These are phyloP conservation scores for Micromesistius poutassou DNA, from an alignment of 2,797 vertebrate genomes.

Conservation along the genomic window DNA sequence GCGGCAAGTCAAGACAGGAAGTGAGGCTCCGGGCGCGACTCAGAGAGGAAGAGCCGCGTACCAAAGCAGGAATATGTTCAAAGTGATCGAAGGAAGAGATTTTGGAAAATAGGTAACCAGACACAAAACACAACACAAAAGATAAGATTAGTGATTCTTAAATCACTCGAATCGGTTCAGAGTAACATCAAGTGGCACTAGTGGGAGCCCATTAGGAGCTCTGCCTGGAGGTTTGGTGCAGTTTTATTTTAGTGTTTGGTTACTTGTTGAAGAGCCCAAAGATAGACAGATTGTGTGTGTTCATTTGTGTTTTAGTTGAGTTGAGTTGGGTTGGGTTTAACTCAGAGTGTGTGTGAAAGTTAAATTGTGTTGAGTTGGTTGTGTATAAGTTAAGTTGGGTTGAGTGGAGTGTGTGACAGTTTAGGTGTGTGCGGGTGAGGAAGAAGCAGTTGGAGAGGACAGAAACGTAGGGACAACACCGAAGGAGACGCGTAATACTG, in stretches of 20 bases:
- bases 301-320: no score
- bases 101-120: neutral
- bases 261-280: neutral
- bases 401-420: no score
- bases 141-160: neutral
- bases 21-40: constrained; percentile 41
- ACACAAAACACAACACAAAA: neutral
- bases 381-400: no score
- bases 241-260: neutral
- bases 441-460: constrained; percentile 22
- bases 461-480: constrained; percentile 18
- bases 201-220: neutral
- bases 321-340: no score
- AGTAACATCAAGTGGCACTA: neutral
- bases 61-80: constrained; percentile 33
- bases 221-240: neutral
- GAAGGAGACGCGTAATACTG: constrained; percentile 77
- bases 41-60: constrained; percentile 36
- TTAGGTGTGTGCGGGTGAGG: neutral
- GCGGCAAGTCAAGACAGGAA: constrained; percentile 27
- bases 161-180: neutral
- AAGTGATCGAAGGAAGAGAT: constrained; percentile 29
- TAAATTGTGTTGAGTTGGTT: no score
- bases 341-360: no score
- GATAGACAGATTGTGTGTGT: neutral